These are phyloP conservation scores for Xyliphius kryptos DNA, from an alignment of 2,113 vertebrate species.

Conservation along the genomic window DNA sequence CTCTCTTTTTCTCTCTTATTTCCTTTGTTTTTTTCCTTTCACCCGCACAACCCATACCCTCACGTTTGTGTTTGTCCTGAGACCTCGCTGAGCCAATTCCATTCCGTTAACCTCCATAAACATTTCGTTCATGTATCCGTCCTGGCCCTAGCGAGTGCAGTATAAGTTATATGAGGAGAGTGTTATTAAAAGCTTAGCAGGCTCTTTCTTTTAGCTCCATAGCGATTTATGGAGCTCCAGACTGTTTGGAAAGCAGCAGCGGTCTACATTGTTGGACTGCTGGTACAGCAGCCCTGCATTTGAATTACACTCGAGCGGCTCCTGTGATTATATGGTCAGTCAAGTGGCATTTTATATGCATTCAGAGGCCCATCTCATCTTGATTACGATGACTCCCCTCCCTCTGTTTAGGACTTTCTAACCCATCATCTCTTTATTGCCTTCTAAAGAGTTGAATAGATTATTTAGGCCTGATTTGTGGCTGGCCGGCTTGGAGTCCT, in stretches of 20 bases:
- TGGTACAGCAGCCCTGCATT: slow-evolving; percentile 32
- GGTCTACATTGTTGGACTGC: slow-evolving; percentile 18
- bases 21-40: slow-evolving; percentile 10
- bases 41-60: not conserved
- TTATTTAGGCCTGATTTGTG: slow-evolving; percentile 45
- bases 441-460: slow-evolving; percentile 39
- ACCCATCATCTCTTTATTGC: slow-evolving; percentile 37
- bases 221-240: slow-evolving; percentile 33
- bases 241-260: slow-evolving; percentile 27
- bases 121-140: slow-evolving; percentile 20
- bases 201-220: slow-evolving; percentile 33
- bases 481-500: slow-evolving; percentile 25
- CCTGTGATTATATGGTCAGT: slow-evolving; percentile 55
- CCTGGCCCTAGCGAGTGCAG: slow-evolving; percentile 9
- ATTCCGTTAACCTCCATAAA: slow-evolving; percentile 11
- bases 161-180: slow-evolving; percentile 23
- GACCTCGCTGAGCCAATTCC: slow-evolving; percentile 7
- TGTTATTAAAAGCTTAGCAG: slow-evolving; percentile 40
- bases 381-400: slow-evolving; percentile 44
- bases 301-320: slow-evolving; percentile 44
- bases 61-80: slow-evolving; percentile 9
- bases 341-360: slow-evolving; percentile 52
- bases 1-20: slow-evolving; percentile 6
- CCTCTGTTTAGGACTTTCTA: slow-evolving; percentile 41
- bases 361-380: slow-evolving; percentile 59